These are phyloP conservation scores for Galaxias olidus DNA, from an alignment of 2,797 vertebrate species.

Conservation along the genomic window DNA sequence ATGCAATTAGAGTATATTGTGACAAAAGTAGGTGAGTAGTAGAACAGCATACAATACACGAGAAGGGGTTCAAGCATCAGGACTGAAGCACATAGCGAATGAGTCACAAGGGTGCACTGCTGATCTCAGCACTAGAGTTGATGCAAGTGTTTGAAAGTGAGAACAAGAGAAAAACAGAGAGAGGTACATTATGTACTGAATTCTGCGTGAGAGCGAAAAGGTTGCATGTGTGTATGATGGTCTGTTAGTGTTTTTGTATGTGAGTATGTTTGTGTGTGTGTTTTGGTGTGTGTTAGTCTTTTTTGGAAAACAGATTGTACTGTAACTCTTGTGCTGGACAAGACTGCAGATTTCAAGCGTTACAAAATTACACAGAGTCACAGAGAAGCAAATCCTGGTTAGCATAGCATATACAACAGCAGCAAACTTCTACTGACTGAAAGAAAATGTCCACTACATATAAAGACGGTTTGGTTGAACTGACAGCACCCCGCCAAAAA, in stretches of 20 bases:
- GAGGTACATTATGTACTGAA: neutral
- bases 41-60: too few relatives aligned
- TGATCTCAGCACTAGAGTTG: neutral
- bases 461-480: neutral
- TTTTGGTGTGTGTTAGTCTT: neutral
- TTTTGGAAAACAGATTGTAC: neutral
- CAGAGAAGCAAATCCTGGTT: neutral
- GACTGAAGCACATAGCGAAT: too few relatives aligned
- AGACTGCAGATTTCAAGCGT: neutral
- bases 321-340: neutral
- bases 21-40: too few relatives aligned
- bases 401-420: neutral
- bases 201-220: neutral
- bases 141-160: neutral
- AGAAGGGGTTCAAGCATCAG: too few relatives aligned
- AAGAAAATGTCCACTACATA: neutral
- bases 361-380: conserved; percentile 1
- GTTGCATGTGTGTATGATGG: neutral
- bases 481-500: too few relatives aligned
- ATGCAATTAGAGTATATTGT: too few relatives aligned
- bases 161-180: neutral
- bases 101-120: too few relatives aligned
- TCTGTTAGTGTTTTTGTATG: neutral
- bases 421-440: neutral
- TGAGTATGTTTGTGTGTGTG: conserved; percentile 3